phyloP scores from a whole-genome alignment of 2,888 invertebrate genomes.

The Azorinus chamasolen region DNA sequence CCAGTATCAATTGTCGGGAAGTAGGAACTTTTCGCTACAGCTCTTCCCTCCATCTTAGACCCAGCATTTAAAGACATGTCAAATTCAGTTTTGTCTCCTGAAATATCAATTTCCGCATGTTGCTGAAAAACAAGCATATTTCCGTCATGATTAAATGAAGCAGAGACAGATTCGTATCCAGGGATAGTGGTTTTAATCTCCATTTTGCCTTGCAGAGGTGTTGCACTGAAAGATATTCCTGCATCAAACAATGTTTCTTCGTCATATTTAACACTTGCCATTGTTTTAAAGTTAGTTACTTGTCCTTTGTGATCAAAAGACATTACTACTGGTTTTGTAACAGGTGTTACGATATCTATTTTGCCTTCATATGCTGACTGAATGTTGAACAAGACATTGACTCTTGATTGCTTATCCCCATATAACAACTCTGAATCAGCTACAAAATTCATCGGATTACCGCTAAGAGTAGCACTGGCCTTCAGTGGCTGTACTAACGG shows the following conservation, averaged over 20 bases:
- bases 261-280: conserved; percentile 5
- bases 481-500: conserved; percentile 6
- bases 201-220: background rate
- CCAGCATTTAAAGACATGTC: conserved; percentile 58
- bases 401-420: conserved; percentile 41
- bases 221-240: background rate
- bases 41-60: conserved; percentile 44
- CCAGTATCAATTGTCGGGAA: conserved; percentile 13
- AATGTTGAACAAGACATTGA: conserved; percentile 48
- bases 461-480: background rate
- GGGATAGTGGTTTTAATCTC: background rate
- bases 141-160: conserved; percentile 38
- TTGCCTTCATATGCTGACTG: conserved; percentile 21
- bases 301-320: conserved; percentile 48
- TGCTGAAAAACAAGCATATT: conserved; percentile 34
- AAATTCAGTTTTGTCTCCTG: conserved; percentile 58
- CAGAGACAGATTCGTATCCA: conserved; percentile 25
- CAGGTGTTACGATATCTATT: background rate
- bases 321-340: conserved; percentile 3
- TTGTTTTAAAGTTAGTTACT: conserved; percentile 36
- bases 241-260: conserved; percentile 26
- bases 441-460: background rate
- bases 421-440: background rate
- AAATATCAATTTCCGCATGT: conserved; percentile 45
- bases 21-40: conserved; percentile 36